These are phyloP conservation scores for Zoroaster sp. DNA, from an alignment of 53 echinoderm and acorn worm genomes.

Conservation along the genomic window DNA sequence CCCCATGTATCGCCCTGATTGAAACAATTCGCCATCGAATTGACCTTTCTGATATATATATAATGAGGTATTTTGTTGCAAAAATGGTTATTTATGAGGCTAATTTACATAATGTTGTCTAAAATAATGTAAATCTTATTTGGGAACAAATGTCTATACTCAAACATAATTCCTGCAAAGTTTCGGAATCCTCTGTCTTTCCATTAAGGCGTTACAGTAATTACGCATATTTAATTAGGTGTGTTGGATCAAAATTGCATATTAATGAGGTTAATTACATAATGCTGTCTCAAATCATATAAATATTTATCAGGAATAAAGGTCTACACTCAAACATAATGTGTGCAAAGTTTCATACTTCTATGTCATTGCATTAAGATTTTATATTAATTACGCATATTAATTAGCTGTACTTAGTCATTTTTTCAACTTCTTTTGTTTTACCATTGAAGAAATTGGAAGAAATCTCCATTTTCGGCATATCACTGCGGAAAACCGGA, in stretches of 20 bases:
- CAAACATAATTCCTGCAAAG: not conserved
- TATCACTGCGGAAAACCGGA: not conserved
- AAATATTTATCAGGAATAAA: not conserved
- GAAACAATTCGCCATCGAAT: not conserved
- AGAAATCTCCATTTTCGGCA: not conserved
- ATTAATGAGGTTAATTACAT: conserved; percentile 28
- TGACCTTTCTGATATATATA: not conserved
- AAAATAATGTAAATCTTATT: not conserved
- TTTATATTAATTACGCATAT: no score
- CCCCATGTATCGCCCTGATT: not conserved
- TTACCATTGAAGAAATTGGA: not conserved
- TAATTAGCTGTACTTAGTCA: no score
- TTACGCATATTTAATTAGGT: conserved; percentile 20
- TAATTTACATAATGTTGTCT: not conserved
- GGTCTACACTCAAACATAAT: not conserved
- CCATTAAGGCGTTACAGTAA: not conserved
- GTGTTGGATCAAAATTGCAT: not conserved
- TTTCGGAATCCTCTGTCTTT: not conserved
- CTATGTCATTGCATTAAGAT: not conserved
- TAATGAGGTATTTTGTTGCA: no score
- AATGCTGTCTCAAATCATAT: not conserved
- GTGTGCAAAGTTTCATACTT: not conserved
- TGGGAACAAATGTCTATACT: not conserved
- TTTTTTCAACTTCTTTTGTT: no score
- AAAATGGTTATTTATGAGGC: no score